Evolutionary conservation across 2,797 vertebrate species (phyloP).

Genomic region (Hozukius guyotensis): DNA sequence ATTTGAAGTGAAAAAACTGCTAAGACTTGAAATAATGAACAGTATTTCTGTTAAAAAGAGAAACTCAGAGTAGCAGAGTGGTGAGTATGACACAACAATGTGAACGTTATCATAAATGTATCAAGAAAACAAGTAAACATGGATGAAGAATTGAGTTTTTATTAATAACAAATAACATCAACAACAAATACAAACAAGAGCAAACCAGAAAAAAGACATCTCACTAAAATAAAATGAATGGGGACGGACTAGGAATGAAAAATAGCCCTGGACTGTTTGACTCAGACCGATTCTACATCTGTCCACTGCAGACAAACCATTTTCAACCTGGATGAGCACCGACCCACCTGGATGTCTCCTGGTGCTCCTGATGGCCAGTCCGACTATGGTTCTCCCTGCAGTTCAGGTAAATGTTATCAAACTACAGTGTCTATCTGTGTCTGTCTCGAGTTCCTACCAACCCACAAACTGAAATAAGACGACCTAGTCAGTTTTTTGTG

Average conservation of each 20-base stretch:
- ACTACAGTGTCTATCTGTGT: no score
- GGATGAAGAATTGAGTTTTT: no score
- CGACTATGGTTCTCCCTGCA: not conserved
- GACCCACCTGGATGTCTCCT: not conserved
- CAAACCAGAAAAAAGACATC: not conserved
- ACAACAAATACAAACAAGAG: not conserved
- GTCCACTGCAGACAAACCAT: no score
- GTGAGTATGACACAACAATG: not conserved
- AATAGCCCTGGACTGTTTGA: not conserved
- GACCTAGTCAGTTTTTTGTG: no score
- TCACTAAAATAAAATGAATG: not conserved
- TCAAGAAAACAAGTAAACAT: not conserved
- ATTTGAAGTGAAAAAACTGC: not conserved
- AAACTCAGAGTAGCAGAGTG: not conserved
- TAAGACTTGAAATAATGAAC: not conserved
- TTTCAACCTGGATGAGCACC: not conserved
- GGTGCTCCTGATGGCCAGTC: not conserved
- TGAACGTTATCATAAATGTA: not conserved
- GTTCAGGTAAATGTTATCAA: not conserved
- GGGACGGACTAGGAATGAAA: not conserved
- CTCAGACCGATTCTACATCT: not conserved
- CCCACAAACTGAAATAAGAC: not conserved
- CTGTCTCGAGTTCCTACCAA: rapidly evolving
- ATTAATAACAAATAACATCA: not conserved
- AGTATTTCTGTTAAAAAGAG: not conserved